Percentiles rank a stretch among this genome's conserved stretches.
Conservation (phyloP, 2,888 invertebrate species). For the Eudemis profundana region DNA sequence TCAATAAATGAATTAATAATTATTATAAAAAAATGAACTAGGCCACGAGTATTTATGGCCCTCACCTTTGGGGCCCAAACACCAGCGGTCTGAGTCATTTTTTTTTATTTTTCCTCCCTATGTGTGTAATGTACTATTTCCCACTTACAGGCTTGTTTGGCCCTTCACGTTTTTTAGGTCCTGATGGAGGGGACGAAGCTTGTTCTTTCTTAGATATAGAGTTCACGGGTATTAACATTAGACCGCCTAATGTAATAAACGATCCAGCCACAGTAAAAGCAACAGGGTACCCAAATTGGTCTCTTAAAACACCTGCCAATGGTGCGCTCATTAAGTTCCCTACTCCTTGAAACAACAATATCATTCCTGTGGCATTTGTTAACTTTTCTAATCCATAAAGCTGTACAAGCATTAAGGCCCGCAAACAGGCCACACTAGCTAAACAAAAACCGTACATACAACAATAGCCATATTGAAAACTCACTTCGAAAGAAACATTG, state of each 20-base stretch:
- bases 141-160: constrained; percentile 1
- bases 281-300: constrained; percentile 60
- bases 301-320: constrained; percentile 65
- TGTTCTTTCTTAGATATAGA: constrained; percentile 53
- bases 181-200: not conserved
- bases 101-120: no score
- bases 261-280: constrained; percentile 70
- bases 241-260: constrained; percentile 65
- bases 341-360: constrained; percentile 73
- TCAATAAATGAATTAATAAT: no score
- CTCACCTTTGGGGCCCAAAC: no score
- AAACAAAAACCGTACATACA: constrained; percentile 68
- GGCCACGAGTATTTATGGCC: no score
- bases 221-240: constrained; percentile 61
- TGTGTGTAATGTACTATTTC: constrained; percentile 23
- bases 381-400: constrained; percentile 75
- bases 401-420: constrained; percentile 70
- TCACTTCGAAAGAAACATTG: constrained; percentile 62
- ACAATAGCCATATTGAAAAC: constrained; percentile 71
- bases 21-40: no score
- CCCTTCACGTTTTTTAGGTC: not conserved
- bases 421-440: constrained; percentile 63
- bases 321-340: constrained; percentile 75
- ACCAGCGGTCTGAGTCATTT: no score
- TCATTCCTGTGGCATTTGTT: constrained; percentile 76